Percentiles rank a stretch among this genome's conserved stretches.
phyloP scores from a whole-genome alignment of 2,113 vertebrate genomes.

The Mugil cephalus region DNA sequence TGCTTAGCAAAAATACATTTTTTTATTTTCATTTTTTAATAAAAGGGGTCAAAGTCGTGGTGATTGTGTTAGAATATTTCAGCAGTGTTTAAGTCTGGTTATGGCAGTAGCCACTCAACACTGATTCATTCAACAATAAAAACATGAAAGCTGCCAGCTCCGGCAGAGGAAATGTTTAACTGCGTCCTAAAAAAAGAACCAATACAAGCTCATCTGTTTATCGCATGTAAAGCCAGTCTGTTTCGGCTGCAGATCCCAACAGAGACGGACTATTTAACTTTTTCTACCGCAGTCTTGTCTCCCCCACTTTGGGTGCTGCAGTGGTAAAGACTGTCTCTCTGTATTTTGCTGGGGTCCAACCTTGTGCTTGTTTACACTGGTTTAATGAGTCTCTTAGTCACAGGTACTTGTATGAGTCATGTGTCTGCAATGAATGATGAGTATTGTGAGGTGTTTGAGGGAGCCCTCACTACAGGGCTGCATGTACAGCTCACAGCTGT shows the following conservation, averaged over 20 bases:
- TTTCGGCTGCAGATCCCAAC: slow-evolving; percentile 1
- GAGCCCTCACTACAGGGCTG: not conserved
- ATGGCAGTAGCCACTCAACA: too few species aligned
- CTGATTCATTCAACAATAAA: slow-evolving; percentile 1
- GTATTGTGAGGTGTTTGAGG: slow-evolving; percentile 16
- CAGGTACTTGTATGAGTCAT: slow-evolving; percentile 46
- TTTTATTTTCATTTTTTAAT: too few species aligned
- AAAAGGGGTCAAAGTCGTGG: too few species aligned
- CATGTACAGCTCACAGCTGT: slow-evolving; percentile 7
- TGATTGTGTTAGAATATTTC: not conserved
- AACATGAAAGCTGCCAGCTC: slow-evolving; percentile 6
- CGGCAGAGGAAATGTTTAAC: not conserved
- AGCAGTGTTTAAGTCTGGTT: not conserved
- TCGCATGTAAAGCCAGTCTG: not conserved
- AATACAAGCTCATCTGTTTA: slow-evolving; percentile 9
- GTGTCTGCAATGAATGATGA: slow-evolving; percentile 37
- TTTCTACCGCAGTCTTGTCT: not conserved
- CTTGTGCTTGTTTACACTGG: slow-evolving; percentile 49
- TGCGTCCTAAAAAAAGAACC: not conserved
- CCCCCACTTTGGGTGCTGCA: not conserved
- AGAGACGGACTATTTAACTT: not conserved
- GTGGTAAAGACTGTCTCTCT: slow-evolving; percentile 4
- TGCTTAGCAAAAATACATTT: not conserved
- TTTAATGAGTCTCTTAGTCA: slow-evolving; percentile 65
- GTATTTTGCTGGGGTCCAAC: slow-evolving; percentile 19